Conservation (phyloP, 2,797 vertebrate species). For the Crocidura indochinensis region DNA sequence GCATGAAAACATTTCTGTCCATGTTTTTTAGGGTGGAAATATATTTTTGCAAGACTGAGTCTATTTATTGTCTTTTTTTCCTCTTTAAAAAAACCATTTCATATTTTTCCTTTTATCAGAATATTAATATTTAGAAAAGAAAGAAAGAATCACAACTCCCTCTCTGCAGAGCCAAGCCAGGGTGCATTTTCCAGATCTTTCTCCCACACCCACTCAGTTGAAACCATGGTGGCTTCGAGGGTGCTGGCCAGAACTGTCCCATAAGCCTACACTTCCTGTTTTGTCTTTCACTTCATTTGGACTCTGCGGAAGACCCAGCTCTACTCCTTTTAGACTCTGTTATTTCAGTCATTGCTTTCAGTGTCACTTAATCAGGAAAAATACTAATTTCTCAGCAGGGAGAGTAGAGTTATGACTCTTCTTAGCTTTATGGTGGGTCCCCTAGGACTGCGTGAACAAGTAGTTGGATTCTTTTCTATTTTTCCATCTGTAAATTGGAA, state of each 20-base stretch:
- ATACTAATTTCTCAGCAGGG: slow-evolving; percentile 74
- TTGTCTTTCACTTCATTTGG: slow-evolving; percentile 72
- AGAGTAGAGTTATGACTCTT: slow-evolving; percentile 71
- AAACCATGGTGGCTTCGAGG: neutral
- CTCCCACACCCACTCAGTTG: slow-evolving; percentile 35
- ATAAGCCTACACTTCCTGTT: slow-evolving; percentile 40
- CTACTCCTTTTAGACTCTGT: slow-evolving; percentile 65
- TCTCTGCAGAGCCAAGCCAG: slow-evolving; percentile 49
- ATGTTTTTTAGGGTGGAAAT: slow-evolving; percentile 49
- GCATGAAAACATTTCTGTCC: slow-evolving; percentile 70
- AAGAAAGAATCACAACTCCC: slow-evolving; percentile 40
- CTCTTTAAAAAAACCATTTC: slow-evolving; percentile 71
- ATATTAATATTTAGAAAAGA: slow-evolving; percentile 56
- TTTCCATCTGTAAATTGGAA: slow-evolving; percentile 71
- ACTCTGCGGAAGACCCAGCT: slow-evolving; percentile 42
- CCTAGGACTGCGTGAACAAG: neutral
- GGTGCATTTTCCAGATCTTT: slow-evolving; percentile 58
- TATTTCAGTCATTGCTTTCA: slow-evolving; percentile 75
- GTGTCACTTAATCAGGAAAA: slow-evolving; percentile 80
- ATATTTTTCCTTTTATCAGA: slow-evolving; percentile 58
- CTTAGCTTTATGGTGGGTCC: slow-evolving; percentile 54
- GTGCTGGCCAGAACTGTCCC: neutral
- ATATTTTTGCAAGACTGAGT: slow-evolving; percentile 80
- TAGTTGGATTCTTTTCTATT: neutral
- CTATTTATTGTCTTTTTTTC: slow-evolving; percentile 69